These are phyloP conservation scores for Hydropotes inermis DNA, from an alignment of 2,113 vertebrate genomes.

Conservation along the genomic window DNA sequence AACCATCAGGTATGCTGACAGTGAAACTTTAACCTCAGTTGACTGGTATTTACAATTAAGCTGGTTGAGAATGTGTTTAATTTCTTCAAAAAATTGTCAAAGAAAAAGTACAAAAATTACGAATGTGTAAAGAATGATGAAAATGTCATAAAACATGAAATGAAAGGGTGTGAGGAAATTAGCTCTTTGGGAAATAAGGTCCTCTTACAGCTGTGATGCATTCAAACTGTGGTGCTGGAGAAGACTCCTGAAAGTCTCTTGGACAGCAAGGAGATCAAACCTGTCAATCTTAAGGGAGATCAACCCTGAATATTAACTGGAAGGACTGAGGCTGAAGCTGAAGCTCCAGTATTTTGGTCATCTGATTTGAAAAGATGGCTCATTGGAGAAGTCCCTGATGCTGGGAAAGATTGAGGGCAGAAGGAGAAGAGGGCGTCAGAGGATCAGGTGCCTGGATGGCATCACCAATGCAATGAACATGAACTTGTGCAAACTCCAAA, in stretches of 20 bases:
- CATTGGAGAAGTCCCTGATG: background rate
- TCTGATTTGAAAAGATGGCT: accelerated
- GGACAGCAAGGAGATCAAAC: background rate
- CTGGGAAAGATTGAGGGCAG: background rate
- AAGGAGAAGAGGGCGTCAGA: background rate
- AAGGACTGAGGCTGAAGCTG: background rate
- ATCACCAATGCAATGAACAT: background rate
- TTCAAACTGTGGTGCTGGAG: background rate
- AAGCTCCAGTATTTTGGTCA: background rate
- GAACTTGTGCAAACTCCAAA: background rate
- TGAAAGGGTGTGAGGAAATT: background rate
- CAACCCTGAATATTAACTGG: background rate
- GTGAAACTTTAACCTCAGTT: background rate
- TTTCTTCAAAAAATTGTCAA: background rate
- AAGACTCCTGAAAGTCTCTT: background rate
- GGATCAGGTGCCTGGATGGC: background rate
- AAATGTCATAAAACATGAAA: background rate
- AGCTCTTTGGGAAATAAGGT: background rate
- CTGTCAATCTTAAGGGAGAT: background rate
- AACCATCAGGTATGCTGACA: background rate
- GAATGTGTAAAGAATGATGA: background rate
- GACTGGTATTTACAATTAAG: background rate
- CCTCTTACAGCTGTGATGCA: background rate
- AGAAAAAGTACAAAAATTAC: background rate
- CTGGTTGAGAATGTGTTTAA: background rate